phyloP scores from a whole-genome alignment of 92 coral and sea anemone genomes.

The Desmophyllum pertusum region DNA sequence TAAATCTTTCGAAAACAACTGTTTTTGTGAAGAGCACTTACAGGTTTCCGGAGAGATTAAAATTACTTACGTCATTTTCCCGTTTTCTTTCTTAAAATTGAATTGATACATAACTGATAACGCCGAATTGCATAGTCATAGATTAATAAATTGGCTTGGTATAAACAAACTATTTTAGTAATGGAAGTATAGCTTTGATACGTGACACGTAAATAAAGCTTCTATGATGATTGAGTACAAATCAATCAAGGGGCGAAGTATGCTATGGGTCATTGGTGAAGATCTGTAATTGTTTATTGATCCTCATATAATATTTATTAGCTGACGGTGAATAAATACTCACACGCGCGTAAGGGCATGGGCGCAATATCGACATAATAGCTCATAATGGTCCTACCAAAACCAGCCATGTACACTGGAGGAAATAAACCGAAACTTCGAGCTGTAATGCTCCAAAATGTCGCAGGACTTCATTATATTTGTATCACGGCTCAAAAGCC shows the following conservation, averaged over 20 bases:
- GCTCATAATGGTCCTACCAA: conserved; percentile 20
- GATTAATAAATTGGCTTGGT: too few relatives aligned
- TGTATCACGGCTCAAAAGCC: conserved; percentile 22
- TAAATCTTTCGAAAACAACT: conserved; percentile 6
- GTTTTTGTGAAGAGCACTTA: conserved; percentile 1
- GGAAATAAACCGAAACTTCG: conserved; percentile 24
- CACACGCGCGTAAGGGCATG: neutral
- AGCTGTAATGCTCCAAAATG: conserved; percentile 32
- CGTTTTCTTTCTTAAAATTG: neutral
- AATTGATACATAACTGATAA: neutral
- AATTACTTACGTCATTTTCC: conserved; percentile 11
- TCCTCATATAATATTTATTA: conserved; percentile 14
- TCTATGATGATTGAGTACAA: neutral
- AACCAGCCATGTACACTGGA: neutral
- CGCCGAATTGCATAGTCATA: neutral
- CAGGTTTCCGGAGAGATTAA: neutral
- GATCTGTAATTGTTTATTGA: neutral
- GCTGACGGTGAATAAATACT: conserved; percentile 6
- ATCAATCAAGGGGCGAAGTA: neutral
- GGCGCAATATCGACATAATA: neutral
- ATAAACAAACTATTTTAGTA: neutral
- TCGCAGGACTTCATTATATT: conserved; percentile 22
- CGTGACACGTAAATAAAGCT: neutral
- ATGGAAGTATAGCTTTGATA: neutral
- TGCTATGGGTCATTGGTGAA: conserved; percentile 12